Conservation (phyloP, 1,140 invertebrate species). For the Euwallacea fornicatus region DNA sequence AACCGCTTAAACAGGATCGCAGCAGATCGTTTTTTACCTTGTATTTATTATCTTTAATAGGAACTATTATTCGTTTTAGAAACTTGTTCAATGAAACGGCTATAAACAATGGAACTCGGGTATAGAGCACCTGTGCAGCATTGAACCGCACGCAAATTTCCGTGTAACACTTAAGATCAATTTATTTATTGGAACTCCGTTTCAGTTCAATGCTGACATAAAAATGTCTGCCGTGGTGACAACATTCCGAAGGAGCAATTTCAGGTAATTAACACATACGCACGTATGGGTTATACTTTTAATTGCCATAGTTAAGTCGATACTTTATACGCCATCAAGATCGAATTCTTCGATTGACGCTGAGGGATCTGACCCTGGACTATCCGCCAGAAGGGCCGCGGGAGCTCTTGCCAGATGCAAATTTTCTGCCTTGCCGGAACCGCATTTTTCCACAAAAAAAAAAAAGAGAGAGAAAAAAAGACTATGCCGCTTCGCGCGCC, state of each 20-base stretch:
- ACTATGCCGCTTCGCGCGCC: no score
- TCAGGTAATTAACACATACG: conserved; percentile 27
- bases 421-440: no score
- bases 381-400: no score
- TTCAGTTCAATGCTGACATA: conserved; percentile 27
- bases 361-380: no score
- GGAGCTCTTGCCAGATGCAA: no score
- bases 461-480: no score
- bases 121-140: conserved; percentile 32
- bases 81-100: conserved; percentile 41
- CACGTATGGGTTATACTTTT: conserved; percentile 8
- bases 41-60: conserved; percentile 44
- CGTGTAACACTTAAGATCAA: conserved; percentile 32
- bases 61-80: conserved; percentile 41
- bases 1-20: conserved; percentile 37
- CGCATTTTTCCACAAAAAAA: no score
- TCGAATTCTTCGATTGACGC: no score
- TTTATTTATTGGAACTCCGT: conserved; percentile 32
- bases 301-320: no score
- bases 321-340: no score
- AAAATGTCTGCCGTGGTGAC: conserved; percentile 19
- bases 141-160: conserved; percentile 36
- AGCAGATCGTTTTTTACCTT: conserved; percentile 35
- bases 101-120: conserved; percentile 33
- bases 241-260: conserved; percentile 20